phyloP scores from a whole-genome alignment of 2,888 invertebrate genomes.

The Volucella zonaria region DNA sequence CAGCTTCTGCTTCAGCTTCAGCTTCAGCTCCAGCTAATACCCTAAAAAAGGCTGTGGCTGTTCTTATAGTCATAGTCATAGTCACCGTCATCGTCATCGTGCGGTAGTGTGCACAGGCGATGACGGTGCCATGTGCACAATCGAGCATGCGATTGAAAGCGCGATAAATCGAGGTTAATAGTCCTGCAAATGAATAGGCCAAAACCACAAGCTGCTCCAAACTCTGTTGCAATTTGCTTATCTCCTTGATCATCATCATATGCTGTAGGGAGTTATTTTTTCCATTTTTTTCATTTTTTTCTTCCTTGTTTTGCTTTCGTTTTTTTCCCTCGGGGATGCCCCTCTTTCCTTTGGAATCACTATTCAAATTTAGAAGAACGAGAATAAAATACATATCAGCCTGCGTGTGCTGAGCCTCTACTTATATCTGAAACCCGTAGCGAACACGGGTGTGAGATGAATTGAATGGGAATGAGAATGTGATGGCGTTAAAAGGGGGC shows the following conservation, averaged over 20 bases:
- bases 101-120: not conserved
- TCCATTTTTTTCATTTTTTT: conserved; percentile 13
- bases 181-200: conserved; percentile 61
- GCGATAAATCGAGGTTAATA: conserved; percentile 70
- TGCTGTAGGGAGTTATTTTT: conserved; percentile 32
- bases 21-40: not conserved
- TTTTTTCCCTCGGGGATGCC: not conserved
- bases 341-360: conserved; percentile 35
- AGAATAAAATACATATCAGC: conserved; percentile 3
- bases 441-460: conserved; percentile 1
- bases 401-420: not conserved
- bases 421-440: not conserved
- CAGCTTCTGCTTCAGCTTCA: no score
- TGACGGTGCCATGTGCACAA: conserved; percentile 32
- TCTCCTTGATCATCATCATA: conserved; percentile 55
- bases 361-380: conserved; percentile 35
- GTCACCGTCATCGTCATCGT: conserved; percentile 7
- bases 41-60: conserved; percentile 22
- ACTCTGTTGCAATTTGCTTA: conserved; percentile 63
- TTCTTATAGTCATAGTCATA: no score
- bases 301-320: not conserved
- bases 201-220: conserved; percentile 50
- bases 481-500: not conserved
- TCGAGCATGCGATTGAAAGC: conserved; percentile 62
- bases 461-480: not conserved